A percentile compares a stretch with the other conserved stretches of the same genome.
Conservation (phyloP, 2,797 vertebrate species). For the Poeciliopsis paucimaculata region DNA sequence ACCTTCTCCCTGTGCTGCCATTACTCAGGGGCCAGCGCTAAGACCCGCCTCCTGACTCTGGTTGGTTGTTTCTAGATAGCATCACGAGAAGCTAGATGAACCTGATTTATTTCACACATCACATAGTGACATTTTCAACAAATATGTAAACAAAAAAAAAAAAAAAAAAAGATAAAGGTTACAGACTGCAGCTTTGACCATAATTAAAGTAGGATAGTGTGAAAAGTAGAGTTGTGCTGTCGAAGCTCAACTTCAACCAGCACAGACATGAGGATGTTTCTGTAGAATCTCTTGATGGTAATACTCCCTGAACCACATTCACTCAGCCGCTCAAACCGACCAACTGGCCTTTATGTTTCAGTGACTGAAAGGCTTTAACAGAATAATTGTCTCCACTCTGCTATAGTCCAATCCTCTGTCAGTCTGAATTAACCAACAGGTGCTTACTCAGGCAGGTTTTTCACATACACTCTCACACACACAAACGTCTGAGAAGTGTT, state of each 20-base stretch:
- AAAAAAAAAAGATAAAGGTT: too few species aligned
- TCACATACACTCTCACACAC: neutral
- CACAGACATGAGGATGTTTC: neutral
- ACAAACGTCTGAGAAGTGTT: slow-evolving; percentile 10
- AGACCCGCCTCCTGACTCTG: too few species aligned
- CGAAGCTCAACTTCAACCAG: neutral
- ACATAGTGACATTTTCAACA: too few species aligned
- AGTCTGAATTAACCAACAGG: slow-evolving; percentile 46
- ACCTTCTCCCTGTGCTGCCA: too few species aligned
- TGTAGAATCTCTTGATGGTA: neutral
- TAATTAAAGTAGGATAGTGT: neutral
- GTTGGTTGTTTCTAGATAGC: too few species aligned
- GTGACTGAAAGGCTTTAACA: slow-evolving; percentile 44
- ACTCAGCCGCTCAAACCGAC: slow-evolving; percentile 12
- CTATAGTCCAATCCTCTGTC: slow-evolving; percentile 24
- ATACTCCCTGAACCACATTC: neutral
- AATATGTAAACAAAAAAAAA: too few species aligned
- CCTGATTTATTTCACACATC: too few species aligned
- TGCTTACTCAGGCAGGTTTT: slow-evolving; percentile 27
- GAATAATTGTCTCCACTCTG: slow-evolving; percentile 40
- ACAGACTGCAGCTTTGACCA: too few species aligned
- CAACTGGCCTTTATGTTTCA: slow-evolving; percentile 10
- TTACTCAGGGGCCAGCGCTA: too few species aligned
- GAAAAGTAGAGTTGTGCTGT: neutral
- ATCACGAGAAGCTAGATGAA: too few species aligned